Percentiles rank a stretch among this genome's conserved stretches.
Conservation (phyloP, 2,113 vertebrate species). For the Onychorhynchus coronatus region DNA sequence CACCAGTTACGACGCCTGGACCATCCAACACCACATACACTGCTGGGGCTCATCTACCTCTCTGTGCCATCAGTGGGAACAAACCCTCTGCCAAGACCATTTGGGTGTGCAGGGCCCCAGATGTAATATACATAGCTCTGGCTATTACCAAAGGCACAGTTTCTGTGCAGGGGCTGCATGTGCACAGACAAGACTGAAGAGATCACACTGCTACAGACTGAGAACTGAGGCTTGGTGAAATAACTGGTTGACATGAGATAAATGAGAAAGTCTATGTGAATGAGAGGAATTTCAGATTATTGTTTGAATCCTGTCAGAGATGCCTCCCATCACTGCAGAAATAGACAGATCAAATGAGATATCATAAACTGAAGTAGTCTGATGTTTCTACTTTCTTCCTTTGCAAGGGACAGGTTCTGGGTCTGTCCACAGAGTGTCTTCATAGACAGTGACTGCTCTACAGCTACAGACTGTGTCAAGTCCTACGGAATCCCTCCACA, state of each 20-base stretch:
- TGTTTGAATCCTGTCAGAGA: background rate
- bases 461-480: background rate
- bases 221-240: background rate
- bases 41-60: background rate
- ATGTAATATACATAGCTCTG: background rate
- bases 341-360: background rate
- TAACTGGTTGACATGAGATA: background rate
- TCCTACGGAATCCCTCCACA: background rate
- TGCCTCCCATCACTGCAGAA: background rate
- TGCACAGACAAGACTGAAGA: background rate
- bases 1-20: background rate
- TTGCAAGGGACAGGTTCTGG: background rate
- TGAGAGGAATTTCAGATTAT: background rate
- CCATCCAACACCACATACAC: background rate
- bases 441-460: background rate
- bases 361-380: fast-evolving
- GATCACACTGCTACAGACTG: background rate
- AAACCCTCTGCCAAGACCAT: background rate
- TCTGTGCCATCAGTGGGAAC: background rate
- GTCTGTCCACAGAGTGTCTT: background rate
- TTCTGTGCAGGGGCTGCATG: background rate
- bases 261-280: background rate
- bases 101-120: background rate
- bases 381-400: background rate
- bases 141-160: background rate